A percentile compares a stretch with the other conserved stretches of the same genome.
Evolutionary conservation across 2,113 vertebrate species (phyloP).

Genomic region (Etheostoma spectabile): DNA sequence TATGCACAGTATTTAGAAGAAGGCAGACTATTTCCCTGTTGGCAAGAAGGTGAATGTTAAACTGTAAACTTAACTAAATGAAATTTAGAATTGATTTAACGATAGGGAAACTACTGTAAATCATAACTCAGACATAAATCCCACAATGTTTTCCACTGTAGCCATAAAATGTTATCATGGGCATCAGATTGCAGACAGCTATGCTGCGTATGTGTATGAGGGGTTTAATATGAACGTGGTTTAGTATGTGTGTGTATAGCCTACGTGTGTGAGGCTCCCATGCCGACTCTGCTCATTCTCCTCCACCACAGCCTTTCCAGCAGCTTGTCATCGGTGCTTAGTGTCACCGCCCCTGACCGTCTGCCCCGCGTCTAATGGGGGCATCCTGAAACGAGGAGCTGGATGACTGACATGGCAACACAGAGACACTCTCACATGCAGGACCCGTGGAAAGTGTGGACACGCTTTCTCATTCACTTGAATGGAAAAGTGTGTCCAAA

Average conservation of each 20-base stretch:
- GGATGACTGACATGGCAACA: constrained; percentile 69
- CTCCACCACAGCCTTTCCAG: constrained; percentile 58
- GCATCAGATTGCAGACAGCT: constrained; percentile 48
- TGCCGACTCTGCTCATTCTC: constrained; percentile 56
- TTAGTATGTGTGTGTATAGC: constrained; percentile 25
- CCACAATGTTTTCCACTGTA: constrained; percentile 33
- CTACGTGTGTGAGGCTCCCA: constrained; percentile 50
- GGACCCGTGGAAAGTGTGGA: too few relatives aligned
- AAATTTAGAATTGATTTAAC: constrained; percentile 14
- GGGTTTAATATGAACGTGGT: constrained; percentile 12
- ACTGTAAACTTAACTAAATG: constrained; percentile 1
- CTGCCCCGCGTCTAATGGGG: constrained; percentile 52
- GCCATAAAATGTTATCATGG: constrained; percentile 43
- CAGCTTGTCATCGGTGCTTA: constrained; percentile 79
- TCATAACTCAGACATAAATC: constrained; percentile 32
- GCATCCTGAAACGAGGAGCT: constrained; percentile 62
- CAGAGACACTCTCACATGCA: constrained; percentile 44
- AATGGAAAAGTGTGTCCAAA: too few relatives aligned
- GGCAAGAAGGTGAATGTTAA: constrained; percentile 53
- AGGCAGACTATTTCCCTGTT: constrained; percentile 61
- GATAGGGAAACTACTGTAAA: constrained; percentile 36
- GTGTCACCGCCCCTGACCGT: constrained; percentile 40
- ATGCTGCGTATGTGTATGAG: constrained; percentile 36
- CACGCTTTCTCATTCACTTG: too few relatives aligned
- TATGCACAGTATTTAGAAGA: background rate